phyloP scores from a whole-genome alignment of 2,797 vertebrate species.

The Sparus aurata region DNA sequence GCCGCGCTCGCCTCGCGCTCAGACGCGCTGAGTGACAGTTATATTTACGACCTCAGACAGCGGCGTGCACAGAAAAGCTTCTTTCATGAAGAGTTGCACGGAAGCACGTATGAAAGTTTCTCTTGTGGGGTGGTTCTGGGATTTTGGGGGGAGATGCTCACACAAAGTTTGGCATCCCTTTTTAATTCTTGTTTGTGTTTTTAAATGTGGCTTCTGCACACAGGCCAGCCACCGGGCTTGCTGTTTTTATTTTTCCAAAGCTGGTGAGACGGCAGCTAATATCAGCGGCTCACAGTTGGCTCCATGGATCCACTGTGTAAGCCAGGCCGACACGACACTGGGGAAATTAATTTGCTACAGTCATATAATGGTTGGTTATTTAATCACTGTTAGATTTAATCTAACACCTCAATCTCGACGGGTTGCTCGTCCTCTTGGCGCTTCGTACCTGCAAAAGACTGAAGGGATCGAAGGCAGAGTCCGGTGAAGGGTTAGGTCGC shows the following conservation, averaged over 20 bases:
- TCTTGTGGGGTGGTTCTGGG: constrained; percentile 5
- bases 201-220: constrained; percentile 21
- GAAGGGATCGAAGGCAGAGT: constrained; percentile 57
- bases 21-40: constrained; percentile 62
- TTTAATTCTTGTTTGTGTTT: background rate
- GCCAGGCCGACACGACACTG: constrained; percentile 69
- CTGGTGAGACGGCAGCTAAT: constrained; percentile 50
- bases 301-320: constrained; percentile 54
- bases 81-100: constrained; percentile 21
- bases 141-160: constrained; percentile 2
- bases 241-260: constrained; percentile 23
- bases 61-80: constrained; percentile 8
- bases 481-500: constrained; percentile 37
- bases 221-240: constrained; percentile 16
- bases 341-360: constrained; percentile 79
- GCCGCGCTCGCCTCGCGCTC: constrained; percentile 45
- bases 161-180: constrained; percentile 3
- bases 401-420: constrained; percentile 70
- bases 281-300: constrained; percentile 49
- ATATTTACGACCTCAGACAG: constrained; percentile 53
- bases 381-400: constrained; percentile 79
- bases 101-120: background rate
- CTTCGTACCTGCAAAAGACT: constrained; percentile 55
- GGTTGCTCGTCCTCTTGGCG: constrained; percentile 54
- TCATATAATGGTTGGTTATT: constrained; percentile 77